phyloP scores from a whole-genome alignment of 2,113 vertebrate genomes.

The Mungos mungo region DNA sequence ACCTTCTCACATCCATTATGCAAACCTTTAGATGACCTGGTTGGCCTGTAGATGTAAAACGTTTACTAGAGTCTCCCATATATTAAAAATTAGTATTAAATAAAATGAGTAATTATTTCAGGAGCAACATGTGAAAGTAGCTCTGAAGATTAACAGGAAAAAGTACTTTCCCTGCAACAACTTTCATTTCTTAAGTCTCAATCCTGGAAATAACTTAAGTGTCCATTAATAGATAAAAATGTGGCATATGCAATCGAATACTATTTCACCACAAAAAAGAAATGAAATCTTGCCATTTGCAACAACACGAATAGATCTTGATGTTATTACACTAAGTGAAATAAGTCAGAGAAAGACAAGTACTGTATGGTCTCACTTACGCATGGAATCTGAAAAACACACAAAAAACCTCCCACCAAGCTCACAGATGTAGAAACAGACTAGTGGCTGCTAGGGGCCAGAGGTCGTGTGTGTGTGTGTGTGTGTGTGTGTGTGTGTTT shows the following conservation, averaged over 20 bases:
- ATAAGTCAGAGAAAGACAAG: neutral
- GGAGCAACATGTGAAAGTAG: neutral
- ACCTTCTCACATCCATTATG: neutral
- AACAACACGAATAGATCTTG: neutral
- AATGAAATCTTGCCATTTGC: neutral
- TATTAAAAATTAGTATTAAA: conserved; percentile 26
- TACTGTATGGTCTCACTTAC: neutral
- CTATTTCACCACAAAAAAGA: neutral
- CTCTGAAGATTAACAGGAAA: neutral
- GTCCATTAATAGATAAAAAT: neutral
- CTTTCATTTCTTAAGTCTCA: conserved; percentile 18
- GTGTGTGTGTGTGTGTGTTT: neutral
- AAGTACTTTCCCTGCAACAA: neutral
- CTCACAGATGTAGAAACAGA: neutral
- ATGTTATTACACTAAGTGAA: neutral
- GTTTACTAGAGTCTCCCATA: neutral
- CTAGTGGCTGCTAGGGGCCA: neutral
- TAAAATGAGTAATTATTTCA: conserved; percentile 23
- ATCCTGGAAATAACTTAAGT: neutral
- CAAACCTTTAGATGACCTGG: conserved; percentile 19
- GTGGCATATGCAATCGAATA: neutral
- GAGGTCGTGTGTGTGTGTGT: too few relatives aligned
- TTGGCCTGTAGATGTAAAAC: neutral
- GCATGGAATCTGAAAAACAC: neutral
- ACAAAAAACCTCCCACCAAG: neutral